Conservation (phyloP, 2,797 vertebrate species). For the Lophius americanus region DNA sequence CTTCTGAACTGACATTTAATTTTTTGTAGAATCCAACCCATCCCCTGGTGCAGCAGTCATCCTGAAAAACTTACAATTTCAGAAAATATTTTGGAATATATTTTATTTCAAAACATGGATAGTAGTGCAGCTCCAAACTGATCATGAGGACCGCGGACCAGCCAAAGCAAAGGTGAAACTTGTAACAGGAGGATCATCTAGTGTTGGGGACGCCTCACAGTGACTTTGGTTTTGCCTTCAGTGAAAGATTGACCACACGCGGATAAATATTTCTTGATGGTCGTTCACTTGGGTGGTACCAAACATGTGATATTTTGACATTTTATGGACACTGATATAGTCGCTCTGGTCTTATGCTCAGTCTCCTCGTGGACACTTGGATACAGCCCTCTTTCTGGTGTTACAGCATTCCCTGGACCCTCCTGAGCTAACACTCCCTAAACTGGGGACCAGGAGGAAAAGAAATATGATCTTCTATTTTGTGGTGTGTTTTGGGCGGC, state of each 20-base stretch:
- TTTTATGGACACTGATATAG: background rate
- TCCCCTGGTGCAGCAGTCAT: background rate
- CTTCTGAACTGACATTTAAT: background rate
- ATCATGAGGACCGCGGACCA: slow-evolving; percentile 11
- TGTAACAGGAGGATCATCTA: slow-evolving; percentile 7
- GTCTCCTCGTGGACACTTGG: slow-evolving; percentile 15
- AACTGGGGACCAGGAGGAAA: slow-evolving; percentile 32
- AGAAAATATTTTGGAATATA: slow-evolving; percentile 11
- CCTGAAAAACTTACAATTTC: slow-evolving; percentile 22
- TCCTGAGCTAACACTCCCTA: slow-evolving; percentile 42
- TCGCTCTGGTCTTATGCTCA: background rate
- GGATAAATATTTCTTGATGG: too few species aligned
- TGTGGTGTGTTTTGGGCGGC: slow-evolving; percentile 59
- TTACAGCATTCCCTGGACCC: slow-evolving; percentile 36
- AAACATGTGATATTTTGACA: background rate
- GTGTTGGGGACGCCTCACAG: slow-evolving; percentile 10
- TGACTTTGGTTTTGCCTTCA: slow-evolving; percentile 17
- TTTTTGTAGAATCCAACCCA: slow-evolving; percentile 6
- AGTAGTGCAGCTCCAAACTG: background rate
- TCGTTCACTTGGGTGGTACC: too few species aligned
- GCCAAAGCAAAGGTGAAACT: slow-evolving; percentile 27
- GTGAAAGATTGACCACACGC: slow-evolving; percentile 22
- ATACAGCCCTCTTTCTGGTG: slow-evolving; percentile 39
- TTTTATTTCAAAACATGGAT: background rate
- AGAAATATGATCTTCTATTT: slow-evolving; percentile 63